phyloP scores from a whole-genome alignment of 2,888 invertebrate genomes.

The Synanthedon formicaeformis region DNA sequence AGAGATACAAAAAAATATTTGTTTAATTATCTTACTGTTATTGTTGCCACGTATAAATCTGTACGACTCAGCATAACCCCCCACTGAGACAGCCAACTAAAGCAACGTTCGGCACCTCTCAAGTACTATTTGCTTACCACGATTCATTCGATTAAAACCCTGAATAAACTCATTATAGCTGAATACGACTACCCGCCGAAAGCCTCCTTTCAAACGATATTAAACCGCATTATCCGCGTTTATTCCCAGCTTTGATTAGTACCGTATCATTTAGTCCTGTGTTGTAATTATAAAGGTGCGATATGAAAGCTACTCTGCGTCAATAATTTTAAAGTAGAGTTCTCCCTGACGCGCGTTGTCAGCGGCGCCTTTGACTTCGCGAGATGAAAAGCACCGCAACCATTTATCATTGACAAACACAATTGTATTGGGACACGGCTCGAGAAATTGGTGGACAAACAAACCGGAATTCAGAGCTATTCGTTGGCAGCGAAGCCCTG shows the following conservation, averaged over 20 bases:
- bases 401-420: slow-evolving; percentile 71
- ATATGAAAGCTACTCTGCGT: slow-evolving; percentile 21
- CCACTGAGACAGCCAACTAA: slow-evolving; percentile 6
- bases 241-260: slow-evolving; percentile 67
- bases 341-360: slow-evolving; percentile 12
- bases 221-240: slow-evolving; percentile 66
- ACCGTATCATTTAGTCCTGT: slow-evolving; percentile 69
- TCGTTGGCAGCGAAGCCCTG: not conserved
- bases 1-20: slow-evolving; percentile 5
- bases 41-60: slow-evolving; percentile 25
- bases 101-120: slow-evolving; percentile 19
- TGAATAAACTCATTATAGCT: slow-evolving; percentile 68
- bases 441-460: slow-evolving; percentile 64
- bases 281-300: slow-evolving; percentile 53
- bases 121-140: slow-evolving; percentile 58
- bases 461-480: slow-evolving; percentile 43
- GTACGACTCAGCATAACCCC: slow-evolving; percentile 10
- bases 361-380: slow-evolving; percentile 59
- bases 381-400: slow-evolving; percentile 67
- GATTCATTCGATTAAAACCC: slow-evolving; percentile 65
- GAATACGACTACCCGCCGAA: slow-evolving; percentile 66
- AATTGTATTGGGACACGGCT: slow-evolving; percentile 64
- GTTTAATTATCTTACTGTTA: slow-evolving; percentile 5
- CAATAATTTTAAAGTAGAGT: slow-evolving; percentile 17
- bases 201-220: slow-evolving; percentile 65